Evolutionary conservation across 1,140 invertebrate genomes (phyloP).

Genomic region (Drosophila arizonae): DNA sequence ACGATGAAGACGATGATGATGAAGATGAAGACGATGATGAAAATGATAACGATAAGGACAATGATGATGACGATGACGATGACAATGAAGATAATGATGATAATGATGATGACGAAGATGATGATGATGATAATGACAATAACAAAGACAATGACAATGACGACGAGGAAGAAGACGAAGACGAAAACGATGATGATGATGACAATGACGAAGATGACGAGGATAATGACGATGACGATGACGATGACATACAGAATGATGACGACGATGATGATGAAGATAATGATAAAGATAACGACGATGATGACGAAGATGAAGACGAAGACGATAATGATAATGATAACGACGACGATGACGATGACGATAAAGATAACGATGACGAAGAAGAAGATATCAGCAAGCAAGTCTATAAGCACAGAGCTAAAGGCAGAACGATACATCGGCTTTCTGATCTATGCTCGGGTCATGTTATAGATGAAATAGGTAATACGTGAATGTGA

Average conservation of each 20-base stretch:
- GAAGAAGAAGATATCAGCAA: conserved; percentile 76
- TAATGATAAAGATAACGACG: conserved; percentile 81
- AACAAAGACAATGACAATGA: conserved; percentile 35
- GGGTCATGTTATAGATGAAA: conserved; percentile 72
- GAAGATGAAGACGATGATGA: conserved; percentile 81
- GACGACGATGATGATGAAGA: conserved; percentile 42
- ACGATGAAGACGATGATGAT: conserved; percentile 64
- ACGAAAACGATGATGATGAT: conserved; percentile 52
- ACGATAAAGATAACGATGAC: conserved; percentile 83
- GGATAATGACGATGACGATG: conserved; percentile 63
- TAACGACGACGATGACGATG: conserved; percentile 50
- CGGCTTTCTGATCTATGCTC: conserved; percentile 74
- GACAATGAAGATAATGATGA: conserved; percentile 83
- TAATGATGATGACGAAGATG: conserved; percentile 6
- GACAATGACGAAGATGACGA: conserved; percentile 82
- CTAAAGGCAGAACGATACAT: conserved; percentile 75
- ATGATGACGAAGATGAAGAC: conserved; percentile 66
- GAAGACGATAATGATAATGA: conserved; percentile 23
- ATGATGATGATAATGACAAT: conserved; percentile 28
- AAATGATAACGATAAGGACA: conserved; percentile 52
- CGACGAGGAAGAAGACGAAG: conserved; percentile 60
- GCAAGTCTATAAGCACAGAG: conserved; percentile 64
- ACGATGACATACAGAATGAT: conserved; percentile 37
- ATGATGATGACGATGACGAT: conserved; percentile 38
- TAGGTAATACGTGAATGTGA: conserved; percentile 79